A percentile compares a stretch with the other conserved stretches of the same genome.
phyloP scores from a whole-genome alignment of 2,888 invertebrate species.

The Mesodorylaimus sp. region DNA sequence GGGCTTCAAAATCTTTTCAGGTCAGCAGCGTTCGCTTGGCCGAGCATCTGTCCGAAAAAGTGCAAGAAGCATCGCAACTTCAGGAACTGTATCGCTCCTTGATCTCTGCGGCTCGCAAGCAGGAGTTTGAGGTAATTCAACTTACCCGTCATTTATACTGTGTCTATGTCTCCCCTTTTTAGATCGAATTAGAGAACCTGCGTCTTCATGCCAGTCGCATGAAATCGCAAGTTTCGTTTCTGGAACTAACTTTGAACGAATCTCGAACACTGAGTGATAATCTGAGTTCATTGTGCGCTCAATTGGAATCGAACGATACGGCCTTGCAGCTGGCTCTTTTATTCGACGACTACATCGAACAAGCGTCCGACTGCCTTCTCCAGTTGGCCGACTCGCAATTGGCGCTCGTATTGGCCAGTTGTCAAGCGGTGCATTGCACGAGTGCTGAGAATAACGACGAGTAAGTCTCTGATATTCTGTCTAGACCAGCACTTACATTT shows the following conservation, averaged over 20 bases:
- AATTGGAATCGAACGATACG: slow-evolving; percentile 4
- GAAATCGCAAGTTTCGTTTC: slow-evolving; percentile 1
- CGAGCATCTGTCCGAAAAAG: neutral
- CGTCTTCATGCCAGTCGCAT: neutral
- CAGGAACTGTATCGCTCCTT: neutral
- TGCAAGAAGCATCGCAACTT: neutral
- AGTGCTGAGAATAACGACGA: neutral
- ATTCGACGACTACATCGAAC: neutral
- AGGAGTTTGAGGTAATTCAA: neutral
- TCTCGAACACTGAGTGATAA: neutral
- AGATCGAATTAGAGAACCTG: slow-evolving; percentile 5
- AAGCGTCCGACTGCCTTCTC: neutral
- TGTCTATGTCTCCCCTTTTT: neutral
- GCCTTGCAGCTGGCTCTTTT: neutral
- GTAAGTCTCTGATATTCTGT: neutral
- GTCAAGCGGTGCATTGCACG: neutral
- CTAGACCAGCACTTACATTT: neutral
- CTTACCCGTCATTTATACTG: neutral
- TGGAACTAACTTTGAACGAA: slow-evolving; percentile 2
- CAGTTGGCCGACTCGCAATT: neutral
- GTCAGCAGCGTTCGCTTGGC: neutral
- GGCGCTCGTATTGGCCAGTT: neutral
- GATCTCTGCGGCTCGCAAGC: neutral
- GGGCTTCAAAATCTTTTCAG: neutral
- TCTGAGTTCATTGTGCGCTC: slow-evolving; percentile 2